Percentiles rank a stretch among this genome's conserved stretches.
phyloP scores from a whole-genome alignment of 1,140 invertebrate genomes.

The Drosophila biarmipes region DNA sequence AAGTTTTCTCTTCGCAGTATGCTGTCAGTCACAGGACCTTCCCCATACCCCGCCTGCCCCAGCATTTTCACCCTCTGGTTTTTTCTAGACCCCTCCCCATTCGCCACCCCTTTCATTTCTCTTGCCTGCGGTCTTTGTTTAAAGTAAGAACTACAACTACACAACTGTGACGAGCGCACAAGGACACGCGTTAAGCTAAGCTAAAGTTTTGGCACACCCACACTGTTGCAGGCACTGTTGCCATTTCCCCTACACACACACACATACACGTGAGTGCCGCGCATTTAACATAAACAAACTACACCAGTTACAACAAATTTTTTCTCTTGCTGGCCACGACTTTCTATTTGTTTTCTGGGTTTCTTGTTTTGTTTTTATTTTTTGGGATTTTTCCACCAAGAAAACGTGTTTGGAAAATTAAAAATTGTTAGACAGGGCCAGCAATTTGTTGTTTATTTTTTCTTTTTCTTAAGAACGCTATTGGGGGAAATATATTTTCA shows the following conservation, averaged over 20 bases:
- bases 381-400: constrained; percentile 8
- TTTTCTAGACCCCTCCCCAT: background rate
- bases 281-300: constrained; percentile 81
- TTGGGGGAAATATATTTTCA: background rate
- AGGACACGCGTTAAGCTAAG: constrained; percentile 74
- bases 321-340: constrained; percentile 47
- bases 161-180: constrained; percentile 40
- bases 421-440: constrained; percentile 27
- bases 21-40: constrained; percentile 42
- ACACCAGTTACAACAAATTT: constrained; percentile 50
- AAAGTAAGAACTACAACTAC: constrained; percentile 51
- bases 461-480: background rate
- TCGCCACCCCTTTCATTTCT: constrained; percentile 12
- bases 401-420: constrained; percentile 73
- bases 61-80: background rate
- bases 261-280: constrained; percentile 25
- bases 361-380: constrained; percentile 25
- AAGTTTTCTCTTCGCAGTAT: constrained; percentile 61
- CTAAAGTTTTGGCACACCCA: constrained; percentile 69
- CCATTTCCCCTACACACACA: constrained; percentile 16
- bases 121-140: constrained; percentile 65
- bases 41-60: constrained; percentile 1
- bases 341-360: constrained; percentile 57
- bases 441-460: background rate
- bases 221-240: constrained; percentile 36